These are phyloP conservation scores for Orchesella cincta DNA, from an alignment of 1,140 invertebrate species.

Conservation along the genomic window DNA sequence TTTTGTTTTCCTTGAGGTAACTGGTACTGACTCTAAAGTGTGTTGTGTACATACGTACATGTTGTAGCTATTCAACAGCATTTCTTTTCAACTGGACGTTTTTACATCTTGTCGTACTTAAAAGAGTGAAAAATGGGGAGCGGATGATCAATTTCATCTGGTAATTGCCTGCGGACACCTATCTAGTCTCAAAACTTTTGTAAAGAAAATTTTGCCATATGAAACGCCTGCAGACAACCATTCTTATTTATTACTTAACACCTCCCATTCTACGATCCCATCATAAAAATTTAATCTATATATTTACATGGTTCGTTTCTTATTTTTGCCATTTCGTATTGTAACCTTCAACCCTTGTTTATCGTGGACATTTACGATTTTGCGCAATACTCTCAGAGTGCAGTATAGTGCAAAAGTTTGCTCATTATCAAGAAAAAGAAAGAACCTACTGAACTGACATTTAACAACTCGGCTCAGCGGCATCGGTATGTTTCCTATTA, in stretches of 20 bases:
- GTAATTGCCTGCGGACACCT: conserved; percentile 8
- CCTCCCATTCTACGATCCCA: neutral
- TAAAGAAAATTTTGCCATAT: neutral
- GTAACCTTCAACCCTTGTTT: too few relatives aligned
- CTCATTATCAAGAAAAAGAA: too few relatives aligned
- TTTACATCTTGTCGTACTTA: neutral
- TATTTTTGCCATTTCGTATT: too few relatives aligned
- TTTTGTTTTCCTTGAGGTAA: conserved; percentile 14
- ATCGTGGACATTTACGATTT: too few relatives aligned
- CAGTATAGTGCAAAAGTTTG: too few relatives aligned
- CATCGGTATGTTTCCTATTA: too few relatives aligned
- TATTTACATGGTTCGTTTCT: too few relatives aligned
- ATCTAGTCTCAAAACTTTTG: neutral
- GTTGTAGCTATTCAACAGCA: neutral
- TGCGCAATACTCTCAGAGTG: too few relatives aligned
- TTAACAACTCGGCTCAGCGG: too few relatives aligned
- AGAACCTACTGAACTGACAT: too few relatives aligned
- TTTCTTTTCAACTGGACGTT: neutral
- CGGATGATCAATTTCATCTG: neutral
- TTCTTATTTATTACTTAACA: neutral
- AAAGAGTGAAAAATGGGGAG: neutral
- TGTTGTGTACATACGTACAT: neutral
- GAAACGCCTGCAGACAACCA: neutral
- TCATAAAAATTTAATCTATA: neutral
- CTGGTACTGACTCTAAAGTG: neutral